A percentile compares a stretch with the other conserved stretches of the same genome.
Evolutionary conservation across 2,113 vertebrate species (phyloP).

Genomic region (Micronisus gabar): DNA sequence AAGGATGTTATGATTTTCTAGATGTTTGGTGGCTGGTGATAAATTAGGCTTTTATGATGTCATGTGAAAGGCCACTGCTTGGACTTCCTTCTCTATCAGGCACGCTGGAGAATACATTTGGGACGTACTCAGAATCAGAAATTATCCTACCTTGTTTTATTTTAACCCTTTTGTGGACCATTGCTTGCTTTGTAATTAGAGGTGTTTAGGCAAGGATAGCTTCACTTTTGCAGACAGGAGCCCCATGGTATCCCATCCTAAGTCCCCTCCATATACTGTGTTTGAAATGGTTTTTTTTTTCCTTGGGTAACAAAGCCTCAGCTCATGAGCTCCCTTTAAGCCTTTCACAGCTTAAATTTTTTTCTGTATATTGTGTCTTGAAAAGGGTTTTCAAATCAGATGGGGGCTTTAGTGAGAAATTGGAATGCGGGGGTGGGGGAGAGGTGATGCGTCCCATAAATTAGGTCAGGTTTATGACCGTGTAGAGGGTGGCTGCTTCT

Average conservation of each 20-base stretch:
- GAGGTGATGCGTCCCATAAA: not conserved
- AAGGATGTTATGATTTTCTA: conserved; percentile 99
- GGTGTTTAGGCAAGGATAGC: not conserved
- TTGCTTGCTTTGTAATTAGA: not conserved
- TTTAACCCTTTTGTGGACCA: conserved; percentile 59
- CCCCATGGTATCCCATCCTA: not conserved
- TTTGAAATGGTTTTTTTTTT: not conserved
- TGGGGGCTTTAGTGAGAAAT: conserved; percentile 7
- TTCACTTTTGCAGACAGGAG: not conserved
- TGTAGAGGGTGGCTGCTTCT: not conserved
- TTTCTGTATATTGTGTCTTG: not conserved
- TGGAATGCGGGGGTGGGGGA: not conserved
- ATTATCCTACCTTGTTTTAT: conserved; percentile 26
- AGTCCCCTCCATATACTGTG: not conserved
- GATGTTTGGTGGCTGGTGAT: conserved; percentile 89
- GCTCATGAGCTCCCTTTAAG: not conserved
- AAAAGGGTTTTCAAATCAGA: not conserved
- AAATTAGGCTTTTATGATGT: conserved; percentile 96
- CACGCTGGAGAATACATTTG: conserved; percentile 66
- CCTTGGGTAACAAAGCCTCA: not conserved
- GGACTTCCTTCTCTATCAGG: conserved; percentile 78
- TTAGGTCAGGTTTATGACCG: not conserved
- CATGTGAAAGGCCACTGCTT: conserved; percentile 86
- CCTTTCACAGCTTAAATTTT: not conserved
- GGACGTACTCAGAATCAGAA: conserved; percentile 19